Percentiles rank a stretch among this genome's conserved stretches.
phyloP scores from a whole-genome alignment of 2,797 vertebrate genomes.

The Orestias chungarensis region DNA sequence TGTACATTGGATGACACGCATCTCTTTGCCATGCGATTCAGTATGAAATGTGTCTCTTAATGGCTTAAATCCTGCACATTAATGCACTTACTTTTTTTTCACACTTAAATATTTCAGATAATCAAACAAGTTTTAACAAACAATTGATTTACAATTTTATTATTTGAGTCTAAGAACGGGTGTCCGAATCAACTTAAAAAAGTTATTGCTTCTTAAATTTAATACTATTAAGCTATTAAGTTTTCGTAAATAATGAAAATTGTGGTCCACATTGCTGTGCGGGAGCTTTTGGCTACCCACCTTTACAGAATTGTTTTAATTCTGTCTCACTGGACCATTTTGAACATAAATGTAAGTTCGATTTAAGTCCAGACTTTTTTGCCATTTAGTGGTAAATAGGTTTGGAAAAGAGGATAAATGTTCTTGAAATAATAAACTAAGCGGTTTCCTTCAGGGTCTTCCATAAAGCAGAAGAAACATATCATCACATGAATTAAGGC shows the following conservation, averaged over 20 bases:
- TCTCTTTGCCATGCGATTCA: conserved; percentile 49
- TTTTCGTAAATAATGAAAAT: not conserved
- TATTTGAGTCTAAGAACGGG: too few relatives aligned
- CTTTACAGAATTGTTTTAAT: not conserved
- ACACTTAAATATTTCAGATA: not conserved
- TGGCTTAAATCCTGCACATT: conserved; percentile 28
- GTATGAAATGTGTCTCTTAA: conserved; percentile 38
- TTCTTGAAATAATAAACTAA: not conserved
- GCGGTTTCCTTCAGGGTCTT: not conserved
- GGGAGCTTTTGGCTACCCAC: not conserved
- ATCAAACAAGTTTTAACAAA: not conserved
- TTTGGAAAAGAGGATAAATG: not conserved
- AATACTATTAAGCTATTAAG: not conserved
- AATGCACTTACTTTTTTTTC: conserved; percentile 4
- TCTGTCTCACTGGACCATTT: not conserved
- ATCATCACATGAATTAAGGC: not conserved
- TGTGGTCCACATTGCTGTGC: too few relatives aligned
- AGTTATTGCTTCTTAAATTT: too few relatives aligned
- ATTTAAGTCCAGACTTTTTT: not conserved
- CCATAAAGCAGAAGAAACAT: not conserved
- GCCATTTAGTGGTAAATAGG: not conserved
- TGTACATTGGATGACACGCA: conserved; percentile 33
- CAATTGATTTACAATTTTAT: too few relatives aligned
- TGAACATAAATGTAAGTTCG: not conserved
- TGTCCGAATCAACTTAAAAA: not conserved